A percentile compares a stretch with the other conserved stretches of the same genome.
Evolutionary conservation across 1,140 invertebrate genomes (phyloP).

Genomic region (Drosophila pseudoobscura): DNA sequence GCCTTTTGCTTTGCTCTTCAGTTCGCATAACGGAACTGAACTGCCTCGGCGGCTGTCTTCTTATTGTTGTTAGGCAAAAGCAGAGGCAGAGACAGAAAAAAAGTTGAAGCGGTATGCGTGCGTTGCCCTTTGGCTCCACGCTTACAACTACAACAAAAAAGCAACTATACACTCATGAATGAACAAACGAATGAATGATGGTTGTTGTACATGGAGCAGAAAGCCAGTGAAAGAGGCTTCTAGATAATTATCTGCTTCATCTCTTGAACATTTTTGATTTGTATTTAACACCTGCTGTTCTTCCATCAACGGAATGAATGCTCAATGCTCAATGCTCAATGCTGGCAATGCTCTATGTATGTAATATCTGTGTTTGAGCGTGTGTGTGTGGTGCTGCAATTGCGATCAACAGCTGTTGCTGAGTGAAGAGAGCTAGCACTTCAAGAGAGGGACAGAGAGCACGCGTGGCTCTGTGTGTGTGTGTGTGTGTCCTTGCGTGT

Average conservation of each 20-base stretch:
- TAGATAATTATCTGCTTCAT: conserved; percentile 44
- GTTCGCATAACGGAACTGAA: conserved; percentile 63
- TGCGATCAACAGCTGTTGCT: conserved; percentile 72
- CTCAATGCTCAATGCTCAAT: conserved; percentile 8
- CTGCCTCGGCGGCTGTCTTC: conserved; percentile 28
- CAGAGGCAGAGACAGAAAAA: conserved; percentile 49
- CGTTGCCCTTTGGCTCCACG: conserved; percentile 67
- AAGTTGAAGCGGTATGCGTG: conserved; percentile 60
- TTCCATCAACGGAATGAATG: conserved; percentile 51
- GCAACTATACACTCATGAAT: conserved; percentile 55
- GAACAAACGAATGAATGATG: conserved; percentile 36
- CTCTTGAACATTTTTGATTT: conserved; percentile 54
- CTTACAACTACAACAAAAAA: conserved; percentile 48
- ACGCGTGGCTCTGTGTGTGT: conserved; percentile 13
- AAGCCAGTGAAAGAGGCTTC: conserved; percentile 24
- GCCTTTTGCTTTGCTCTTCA: conserved; percentile 25
- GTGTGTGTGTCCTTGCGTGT: conserved; percentile 38
- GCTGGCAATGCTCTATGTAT: conserved; percentile 5
- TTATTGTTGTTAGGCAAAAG: conserved; percentile 60
- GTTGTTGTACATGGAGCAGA: conserved; percentile 31
- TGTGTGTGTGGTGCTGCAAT: conserved; percentile 43
- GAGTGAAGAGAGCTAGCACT: background rate
- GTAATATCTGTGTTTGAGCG: conserved; percentile 6
- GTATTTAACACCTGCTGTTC: conserved; percentile 74
- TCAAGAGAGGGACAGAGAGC: conserved; percentile 18